Evolutionary conservation across 2,113 vertebrate genomes (phyloP).

Genomic region (Panthera leo): DNA sequence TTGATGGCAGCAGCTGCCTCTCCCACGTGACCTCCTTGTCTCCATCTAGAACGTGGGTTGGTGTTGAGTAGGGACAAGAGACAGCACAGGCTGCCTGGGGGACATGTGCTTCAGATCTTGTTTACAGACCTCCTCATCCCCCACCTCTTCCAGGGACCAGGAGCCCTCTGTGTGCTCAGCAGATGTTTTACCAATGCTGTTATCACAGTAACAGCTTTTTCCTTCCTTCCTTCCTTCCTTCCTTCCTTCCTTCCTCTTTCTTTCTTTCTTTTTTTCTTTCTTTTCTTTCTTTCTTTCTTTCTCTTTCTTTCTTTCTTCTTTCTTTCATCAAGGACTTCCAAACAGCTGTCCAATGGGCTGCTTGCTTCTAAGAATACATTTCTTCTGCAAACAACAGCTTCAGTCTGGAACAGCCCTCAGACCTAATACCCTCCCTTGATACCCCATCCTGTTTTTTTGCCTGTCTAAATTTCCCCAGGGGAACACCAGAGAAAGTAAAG

Average conservation of each 20-base stretch:
- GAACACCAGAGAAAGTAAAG: background rate
- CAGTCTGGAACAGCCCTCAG: background rate
- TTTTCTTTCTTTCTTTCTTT: too few species aligned
- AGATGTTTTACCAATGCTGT: slow-evolving; percentile 54
- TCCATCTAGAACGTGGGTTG: background rate
- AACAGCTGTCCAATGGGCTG: slow-evolving; percentile 3
- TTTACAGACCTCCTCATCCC: slow-evolving; percentile 48
- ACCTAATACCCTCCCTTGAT: background rate
- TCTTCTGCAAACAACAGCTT: slow-evolving; percentile 53
- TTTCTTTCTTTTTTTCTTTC: too few species aligned
- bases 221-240: too few species aligned
- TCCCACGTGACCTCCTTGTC: background rate
- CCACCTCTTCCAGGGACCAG: background rate
- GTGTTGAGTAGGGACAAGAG: background rate
- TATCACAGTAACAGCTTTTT: slow-evolving; percentile 2
- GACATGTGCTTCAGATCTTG: slow-evolving; percentile 57
- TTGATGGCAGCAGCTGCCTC: slow-evolving; percentile 40
- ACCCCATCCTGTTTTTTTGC: background rate
- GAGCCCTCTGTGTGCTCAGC: background rate
- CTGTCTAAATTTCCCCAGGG: background rate
- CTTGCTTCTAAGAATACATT: background rate
- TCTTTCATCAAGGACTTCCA: background rate
- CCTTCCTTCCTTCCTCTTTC: too few species aligned
- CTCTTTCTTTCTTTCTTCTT: too few species aligned
- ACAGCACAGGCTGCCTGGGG: background rate